Conservation (phyloP, 2,113 vertebrate genomes). For the Ramphastos sulfuratus region DNA sequence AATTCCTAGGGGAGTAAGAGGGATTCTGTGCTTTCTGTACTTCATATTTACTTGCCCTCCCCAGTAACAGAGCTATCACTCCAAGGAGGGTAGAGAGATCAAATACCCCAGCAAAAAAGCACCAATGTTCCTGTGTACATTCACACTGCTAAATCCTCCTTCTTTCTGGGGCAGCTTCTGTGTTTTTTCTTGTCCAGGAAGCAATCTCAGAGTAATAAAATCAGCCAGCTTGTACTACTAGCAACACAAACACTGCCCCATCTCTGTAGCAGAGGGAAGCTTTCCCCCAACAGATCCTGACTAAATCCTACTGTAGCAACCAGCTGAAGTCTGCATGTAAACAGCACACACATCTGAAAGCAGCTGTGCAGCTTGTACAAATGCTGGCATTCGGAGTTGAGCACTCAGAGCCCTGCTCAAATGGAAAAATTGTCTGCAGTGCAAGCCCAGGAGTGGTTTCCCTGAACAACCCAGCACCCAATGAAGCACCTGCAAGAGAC, state of each 20-base stretch:
- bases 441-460: neutral
- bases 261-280: neutral
- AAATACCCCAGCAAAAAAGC: neutral
- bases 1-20: neutral
- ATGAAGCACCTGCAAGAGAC: neutral
- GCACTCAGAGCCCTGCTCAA: neutral
- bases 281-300: neutral
- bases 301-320: slow-evolving; percentile 27
- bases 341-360: neutral
- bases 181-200: neutral
- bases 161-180: neutral
- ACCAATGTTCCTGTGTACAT: neutral
- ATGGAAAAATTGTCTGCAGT: neutral
- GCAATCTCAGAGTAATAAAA: neutral
- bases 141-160: neutral
- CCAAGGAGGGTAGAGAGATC: neutral
- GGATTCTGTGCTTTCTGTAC: neutral
- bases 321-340: slow-evolving; percentile 24
- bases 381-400: neutral
- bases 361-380: slow-evolving; percentile 35
- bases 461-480: neutral
- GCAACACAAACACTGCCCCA: neutral
- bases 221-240: neutral
- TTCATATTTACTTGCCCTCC: neutral
- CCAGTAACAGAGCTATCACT: neutral